Evolutionary conservation across 2,113 vertebrate species (phyloP), one percentile per base, ranked within the genome.

Genomic region (Alouatta palliata): DNA sequence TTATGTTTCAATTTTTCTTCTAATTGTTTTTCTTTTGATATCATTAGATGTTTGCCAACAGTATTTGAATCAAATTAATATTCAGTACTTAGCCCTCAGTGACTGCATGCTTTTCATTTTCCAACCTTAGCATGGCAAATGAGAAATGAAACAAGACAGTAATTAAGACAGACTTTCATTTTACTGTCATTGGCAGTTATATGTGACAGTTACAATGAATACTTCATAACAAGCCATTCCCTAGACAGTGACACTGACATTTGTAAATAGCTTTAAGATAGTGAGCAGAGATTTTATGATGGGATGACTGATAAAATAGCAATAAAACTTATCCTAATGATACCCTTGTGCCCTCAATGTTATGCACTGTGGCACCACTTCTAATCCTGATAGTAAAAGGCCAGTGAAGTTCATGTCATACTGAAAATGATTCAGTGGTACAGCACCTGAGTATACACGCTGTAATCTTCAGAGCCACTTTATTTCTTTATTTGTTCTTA

Each of bases 131-230:
- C 13, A 91, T 75, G 43, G 49, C 58, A 87, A 84, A 81, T 84
- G 70, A 95, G 61, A 96, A 91, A 80, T 88, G 45, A 97, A 52
- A 90, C 47, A 87, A 91, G 92, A 94, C 56, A 73, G n/a, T 96
- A 82, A 97, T 97, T 97, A 96, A 97, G 92, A 79, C 58, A 95
- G 73, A 91, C 52, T 95, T 97, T 84, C 89, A 79, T 93, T 97
- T 95, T 43, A 82, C 87, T 96, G 54, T 96, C 90, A 86, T 37
- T 93, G 68, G 45, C 61, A 91, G 84, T 86, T 96, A 95, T 93
- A 91, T 89, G 70, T 93, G 92, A 93, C 92, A 96, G 61, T 94
- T 90, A 89, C n/a, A 93, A 73, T 79, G 75, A 95, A 70, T 68
- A 71, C 68, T 95, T 94, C 71, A 83, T 95, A 96, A 90, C 52